Evolutionary conservation across 2,797 vertebrate genomes (phyloP), one percentile per base, ranked within the genome.

Genomic region (Pristis pectinata): DNA sequence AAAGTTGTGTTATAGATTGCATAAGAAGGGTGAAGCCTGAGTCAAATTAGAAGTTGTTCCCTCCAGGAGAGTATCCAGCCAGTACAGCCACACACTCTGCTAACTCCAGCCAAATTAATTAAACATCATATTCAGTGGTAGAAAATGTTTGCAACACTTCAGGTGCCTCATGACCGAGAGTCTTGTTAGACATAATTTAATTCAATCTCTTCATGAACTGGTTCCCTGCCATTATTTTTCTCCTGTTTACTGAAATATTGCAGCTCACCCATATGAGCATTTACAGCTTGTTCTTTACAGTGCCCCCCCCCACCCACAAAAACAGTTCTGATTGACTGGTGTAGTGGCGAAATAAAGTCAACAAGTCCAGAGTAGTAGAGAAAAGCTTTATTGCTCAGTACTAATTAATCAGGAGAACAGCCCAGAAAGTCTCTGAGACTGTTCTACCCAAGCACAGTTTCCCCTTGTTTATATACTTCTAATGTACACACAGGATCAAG

Each of bases 81-180:
- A 89, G 59, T 37, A 34, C 85, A 89, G 56, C 34, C n/a, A 22
- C 59, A 41, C 3, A 59, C n/a, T 91, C 67, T 91, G 87, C 59
- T 91, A 59, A 67, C 87, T 91, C 19, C 61, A 41, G 13, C n/a
- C 61, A 91, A 67, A 41, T 67, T 91, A 91, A 91, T 91, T 91
- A 41, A 91, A 67, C 87, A 37, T 37, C 19, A 19, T 19, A 37
- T 64, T 67, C 59, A 67, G n/a, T 67, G 6, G 87, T 27, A 22
- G 87, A 41, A 91, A 64, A 41, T 67, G 37, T 91, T 91, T 61
- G 17, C 87, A 67, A 91, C 59, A 37, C 67, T 91, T n/a, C n/a
- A 41, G 59, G 37, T 17, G 19, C 19, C n/a, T 22, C n/a, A 41
- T 37, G 41, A 64, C 64, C 24, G 59, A 67, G 17, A 91, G 13